These are phyloP conservation scores for Nipponacmea schrenckii DNA, from an alignment of 2,888 invertebrate genomes.

Conservation along the genomic window DNA sequence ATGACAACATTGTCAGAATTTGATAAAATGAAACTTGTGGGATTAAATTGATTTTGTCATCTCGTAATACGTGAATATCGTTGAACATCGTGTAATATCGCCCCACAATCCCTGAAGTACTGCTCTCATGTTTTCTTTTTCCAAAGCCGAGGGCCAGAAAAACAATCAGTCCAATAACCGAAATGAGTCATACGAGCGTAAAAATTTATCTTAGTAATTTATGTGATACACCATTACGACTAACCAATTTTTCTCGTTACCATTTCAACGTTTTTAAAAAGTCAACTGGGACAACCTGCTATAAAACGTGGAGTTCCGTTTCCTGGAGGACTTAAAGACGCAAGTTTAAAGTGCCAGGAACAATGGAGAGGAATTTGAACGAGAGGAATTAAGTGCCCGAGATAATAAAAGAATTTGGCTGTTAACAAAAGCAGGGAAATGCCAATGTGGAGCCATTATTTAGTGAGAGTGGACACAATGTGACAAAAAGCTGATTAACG, in stretches of 20 bases:
- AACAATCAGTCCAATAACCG: not conserved
- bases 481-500: slow-evolving; percentile 7
- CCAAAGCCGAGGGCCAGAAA: not conserved
- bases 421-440: slow-evolving; percentile 1
- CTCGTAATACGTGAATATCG: not conserved
- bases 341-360: not conserved
- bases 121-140: not conserved
- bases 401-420: not conserved
- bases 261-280: not conserved
- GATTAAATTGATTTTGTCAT: slow-evolving; percentile 6
- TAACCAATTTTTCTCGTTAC: too few species aligned
- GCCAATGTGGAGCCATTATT: not conserved
- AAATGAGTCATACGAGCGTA: not conserved
- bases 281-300: not conserved
- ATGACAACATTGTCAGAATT: too few species aligned
- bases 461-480: not conserved
- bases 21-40: not conserved
- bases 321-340: not conserved
- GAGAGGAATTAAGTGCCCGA: slow-evolving; percentile 9
- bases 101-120: not conserved
- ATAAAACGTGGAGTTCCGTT: too few species aligned
- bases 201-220: slow-evolving; percentile 3
- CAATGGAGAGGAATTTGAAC: not conserved
- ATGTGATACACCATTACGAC: not conserved
- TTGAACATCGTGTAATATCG: not conserved